Conservation (phyloP, 2,888 invertebrate genomes). For the Cheilosia pagana region DNA sequence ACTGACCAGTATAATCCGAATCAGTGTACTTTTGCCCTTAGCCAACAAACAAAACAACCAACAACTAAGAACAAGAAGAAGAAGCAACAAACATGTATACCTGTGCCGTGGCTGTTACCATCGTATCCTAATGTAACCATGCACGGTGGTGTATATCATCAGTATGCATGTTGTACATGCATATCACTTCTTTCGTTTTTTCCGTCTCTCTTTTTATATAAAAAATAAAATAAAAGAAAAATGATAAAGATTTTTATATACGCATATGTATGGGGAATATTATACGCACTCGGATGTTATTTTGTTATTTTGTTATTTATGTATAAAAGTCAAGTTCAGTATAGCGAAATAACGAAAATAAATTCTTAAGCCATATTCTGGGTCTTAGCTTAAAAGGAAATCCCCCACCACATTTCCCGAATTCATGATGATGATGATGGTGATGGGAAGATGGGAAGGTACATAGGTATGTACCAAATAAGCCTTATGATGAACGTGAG, state of each 20-base stretch:
- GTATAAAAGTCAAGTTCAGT: constrained; percentile 68
- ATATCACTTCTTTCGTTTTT: neutral
- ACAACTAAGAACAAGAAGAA: constrained; percentile 39
- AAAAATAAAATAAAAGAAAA: neutral
- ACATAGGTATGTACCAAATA: constrained; percentile 43
- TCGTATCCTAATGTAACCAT: constrained; percentile 41
- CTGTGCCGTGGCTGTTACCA: too few relatives aligned
- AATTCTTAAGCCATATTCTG: constrained; percentile 66
- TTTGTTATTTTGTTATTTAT: constrained; percentile 32
- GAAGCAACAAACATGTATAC: constrained; percentile 39
- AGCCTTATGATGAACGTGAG: constrained; percentile 68
- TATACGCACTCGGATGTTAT: constrained; percentile 28
- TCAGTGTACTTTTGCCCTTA: constrained; percentile 73
- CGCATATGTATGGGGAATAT: constrained; percentile 2
- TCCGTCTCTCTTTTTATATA: constrained; percentile 10
- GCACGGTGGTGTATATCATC: constrained; percentile 10
- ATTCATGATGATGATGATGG: constrained; percentile 28
- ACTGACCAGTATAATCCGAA: constrained; percentile 68
- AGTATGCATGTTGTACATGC: constrained; percentile 6
- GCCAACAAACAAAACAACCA: constrained; percentile 64
- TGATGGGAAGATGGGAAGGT: constrained; percentile 36
- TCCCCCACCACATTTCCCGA: constrained; percentile 60
- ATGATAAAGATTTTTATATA: constrained; percentile 4
- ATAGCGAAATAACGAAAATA: constrained; percentile 31
- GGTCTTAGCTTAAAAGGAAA: constrained; percentile 61